Evolutionary conservation across 2,113 vertebrate genomes (phyloP), one percentile per base, ranked within the genome.

Genomic region (Vulpes ferrilata): DNA sequence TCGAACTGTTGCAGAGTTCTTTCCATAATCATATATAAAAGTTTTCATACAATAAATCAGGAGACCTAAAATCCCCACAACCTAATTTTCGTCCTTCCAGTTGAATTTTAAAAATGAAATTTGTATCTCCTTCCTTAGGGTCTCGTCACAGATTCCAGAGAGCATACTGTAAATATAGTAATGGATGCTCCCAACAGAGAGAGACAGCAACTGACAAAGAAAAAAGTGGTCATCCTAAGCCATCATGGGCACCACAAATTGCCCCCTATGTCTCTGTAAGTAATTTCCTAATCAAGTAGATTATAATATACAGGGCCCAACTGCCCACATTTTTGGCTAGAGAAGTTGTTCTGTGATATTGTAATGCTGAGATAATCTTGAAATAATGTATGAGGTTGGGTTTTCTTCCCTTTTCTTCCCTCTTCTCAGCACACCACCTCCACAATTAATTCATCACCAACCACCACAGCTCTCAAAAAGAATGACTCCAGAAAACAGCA

Each of bases 41-140:
- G 13, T 92, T 23, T 19, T 84, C 73, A 88, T 48, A 88, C 32
- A 92, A 59, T 59, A 83, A 78, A 67, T 81, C 15, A 64, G 35
- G 84, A 96, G 62, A 89, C 7, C 27, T 88, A 65, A 96, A 90
- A 60, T 62, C 11, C 17, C 35, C 15, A 92, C 84, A 92, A 96
- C 27, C 6, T 69, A 76, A 64, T 88, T 60, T 74, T 62, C 38
- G 20, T 81, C 51, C 67, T 80, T 76, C 69, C n/a, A 78, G 32
- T 0, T 92, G 57, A 96, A 92, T 35, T 81, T 13, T 67, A 23
- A 11, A 92, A 76, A 51, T 15, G 30, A 86, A 93, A 69, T 90
- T 57, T 13, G 35, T 62, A 15, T 62, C 20, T 43, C 53, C 79
- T 85, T 93, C 35, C 48, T 95, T 91, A 57, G 4, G 11, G 27